A percentile compares a stretch with the other conserved stretches of the same genome.
Evolutionary conservation across 1,140 invertebrate species (phyloP).

Genomic region (Helicoverpa zea): DNA sequence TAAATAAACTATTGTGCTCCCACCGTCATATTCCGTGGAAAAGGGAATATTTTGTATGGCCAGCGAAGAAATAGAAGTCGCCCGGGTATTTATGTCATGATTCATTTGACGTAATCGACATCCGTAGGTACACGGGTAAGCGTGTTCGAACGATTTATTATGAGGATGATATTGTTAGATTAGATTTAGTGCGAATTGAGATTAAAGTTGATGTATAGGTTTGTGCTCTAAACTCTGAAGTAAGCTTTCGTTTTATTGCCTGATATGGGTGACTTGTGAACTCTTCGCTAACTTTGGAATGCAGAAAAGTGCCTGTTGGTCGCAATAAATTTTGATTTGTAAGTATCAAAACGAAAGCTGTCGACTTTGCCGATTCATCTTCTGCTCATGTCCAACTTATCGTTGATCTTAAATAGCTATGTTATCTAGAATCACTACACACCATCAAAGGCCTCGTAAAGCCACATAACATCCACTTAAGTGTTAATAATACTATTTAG

Average conservation of each 20-base stretch:
- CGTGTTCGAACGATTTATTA: slow-evolving; percentile 23
- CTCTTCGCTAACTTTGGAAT: no score
- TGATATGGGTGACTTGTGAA: neutral
- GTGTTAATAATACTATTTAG: slow-evolving; percentile 14
- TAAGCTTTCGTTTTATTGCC: neutral
- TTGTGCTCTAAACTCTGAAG: no score
- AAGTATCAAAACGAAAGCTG: no score
- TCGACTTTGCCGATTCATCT: no score
- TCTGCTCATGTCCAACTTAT: no score
- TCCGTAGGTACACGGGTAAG: slow-evolving; percentile 2
- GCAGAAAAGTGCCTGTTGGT: no score
- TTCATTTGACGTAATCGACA: slow-evolving; percentile 42
- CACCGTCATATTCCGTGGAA: slow-evolving; percentile 28
- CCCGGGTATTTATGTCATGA: slow-evolving; percentile 31
- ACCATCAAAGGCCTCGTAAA: neutral
- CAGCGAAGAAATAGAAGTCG: slow-evolving; percentile 10
- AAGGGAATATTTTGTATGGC: slow-evolving; percentile 22
- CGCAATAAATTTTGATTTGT: no score
- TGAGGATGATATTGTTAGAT: slow-evolving; percentile 13
- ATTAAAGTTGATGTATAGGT: slow-evolving; percentile 8
- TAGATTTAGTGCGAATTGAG: slow-evolving; percentile 22
- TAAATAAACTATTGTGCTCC: slow-evolving; percentile 26
- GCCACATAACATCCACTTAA: slow-evolving; percentile 16
- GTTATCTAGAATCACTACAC: no score
- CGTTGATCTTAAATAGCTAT: no score